These are phyloP conservation scores for Rhodinocichla rosea DNA, from an alignment of 2,113 vertebrate species.

Conservation along the genomic window DNA sequence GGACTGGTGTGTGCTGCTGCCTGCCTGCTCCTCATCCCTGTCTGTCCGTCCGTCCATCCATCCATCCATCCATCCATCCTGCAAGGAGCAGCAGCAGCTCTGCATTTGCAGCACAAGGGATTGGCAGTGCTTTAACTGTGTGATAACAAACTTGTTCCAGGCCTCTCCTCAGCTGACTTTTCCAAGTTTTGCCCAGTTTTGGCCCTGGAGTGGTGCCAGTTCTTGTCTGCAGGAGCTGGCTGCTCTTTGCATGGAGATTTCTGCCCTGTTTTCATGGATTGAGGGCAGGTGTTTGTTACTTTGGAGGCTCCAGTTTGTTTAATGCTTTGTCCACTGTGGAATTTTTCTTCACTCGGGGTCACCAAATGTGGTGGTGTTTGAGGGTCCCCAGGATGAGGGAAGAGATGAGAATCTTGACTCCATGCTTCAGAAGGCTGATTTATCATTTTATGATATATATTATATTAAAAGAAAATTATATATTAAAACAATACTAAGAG, in stretches of 20 bases:
- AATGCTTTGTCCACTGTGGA: neutral
- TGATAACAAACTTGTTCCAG: neutral
- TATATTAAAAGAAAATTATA: too few relatives aligned
- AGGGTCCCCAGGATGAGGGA: too few relatives aligned
- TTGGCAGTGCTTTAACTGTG: neutral
- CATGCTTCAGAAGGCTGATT: too few relatives aligned
- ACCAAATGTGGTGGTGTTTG: too few relatives aligned
- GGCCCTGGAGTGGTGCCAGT: neutral
- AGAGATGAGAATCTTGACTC: too few relatives aligned
- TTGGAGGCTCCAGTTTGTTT: neutral
- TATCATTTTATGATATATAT: too few relatives aligned
- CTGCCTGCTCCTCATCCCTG: neutral
- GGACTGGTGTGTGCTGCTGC: neutral
- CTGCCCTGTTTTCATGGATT: neutral
- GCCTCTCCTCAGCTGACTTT: neutral
- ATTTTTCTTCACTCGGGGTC: too few relatives aligned
- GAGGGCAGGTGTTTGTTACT: neutral
- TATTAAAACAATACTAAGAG: too few relatives aligned
- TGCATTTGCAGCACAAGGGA: neutral
- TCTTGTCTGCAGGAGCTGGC: neutral
- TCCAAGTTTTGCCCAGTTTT: neutral
- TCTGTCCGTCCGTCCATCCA: fast-evolving
- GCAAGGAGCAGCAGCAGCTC: neutral
- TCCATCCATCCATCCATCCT: neutral
- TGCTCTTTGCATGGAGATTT: neutral